phyloP scores from a whole-genome alignment of 1,140 invertebrate species.

The Microplitis demolitor region DNA sequence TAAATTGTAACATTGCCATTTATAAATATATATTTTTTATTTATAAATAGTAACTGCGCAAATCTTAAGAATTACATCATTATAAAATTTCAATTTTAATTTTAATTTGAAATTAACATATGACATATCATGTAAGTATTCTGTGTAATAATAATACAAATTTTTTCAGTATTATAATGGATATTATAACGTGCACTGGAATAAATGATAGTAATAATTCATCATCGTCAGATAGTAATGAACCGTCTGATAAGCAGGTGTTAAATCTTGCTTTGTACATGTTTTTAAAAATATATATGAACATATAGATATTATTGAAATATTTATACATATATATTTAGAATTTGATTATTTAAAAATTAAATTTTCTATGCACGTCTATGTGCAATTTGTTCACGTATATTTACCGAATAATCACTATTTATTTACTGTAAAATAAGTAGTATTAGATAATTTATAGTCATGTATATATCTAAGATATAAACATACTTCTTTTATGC shows the following conservation, averaged over 20 bases:
- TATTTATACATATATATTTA: neutral
- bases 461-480: no score
- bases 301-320: neutral
- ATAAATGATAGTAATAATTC: neutral
- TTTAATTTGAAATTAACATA: neutral
- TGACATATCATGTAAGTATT: neutral
- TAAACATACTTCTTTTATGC: no score
- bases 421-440: no score
- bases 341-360: no score
- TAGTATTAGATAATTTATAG: no score
- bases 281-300: neutral
- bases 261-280: conserved; percentile 4
- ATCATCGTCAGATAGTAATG: conserved; percentile 22
- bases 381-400: no score
- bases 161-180: conserved; percentile 24
- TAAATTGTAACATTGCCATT: neutral
- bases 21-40: neutral
- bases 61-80: conserved; percentile 21
- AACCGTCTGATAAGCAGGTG: conserved; percentile 34
- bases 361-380: no score
- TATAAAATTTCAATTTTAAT: conserved; percentile 16
- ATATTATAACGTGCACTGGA: neutral
- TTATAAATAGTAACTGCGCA: conserved; percentile 22
- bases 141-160: neutral
- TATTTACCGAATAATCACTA: no score